Conservation (phyloP, 35 echinoderm and acorn worm genomes). For the Stichopus chloronotus region DNA sequence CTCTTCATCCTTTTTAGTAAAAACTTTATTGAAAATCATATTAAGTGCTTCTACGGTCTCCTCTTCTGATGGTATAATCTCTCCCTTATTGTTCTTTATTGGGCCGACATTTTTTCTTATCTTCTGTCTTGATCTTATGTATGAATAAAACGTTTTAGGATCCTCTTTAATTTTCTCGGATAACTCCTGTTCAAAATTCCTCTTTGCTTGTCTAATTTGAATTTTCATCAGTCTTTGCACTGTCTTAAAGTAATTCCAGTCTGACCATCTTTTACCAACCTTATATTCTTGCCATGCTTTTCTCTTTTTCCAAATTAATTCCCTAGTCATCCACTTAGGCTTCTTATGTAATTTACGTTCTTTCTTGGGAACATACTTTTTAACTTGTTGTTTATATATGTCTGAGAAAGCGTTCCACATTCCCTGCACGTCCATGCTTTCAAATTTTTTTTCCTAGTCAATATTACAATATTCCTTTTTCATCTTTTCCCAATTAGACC, state of each 20-base stretch:
- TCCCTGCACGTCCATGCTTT: background rate
- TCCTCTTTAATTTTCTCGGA: too few relatives aligned
- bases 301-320: constrained; percentile 4
- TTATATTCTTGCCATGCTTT: constrained; percentile 55
- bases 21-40: background rate
- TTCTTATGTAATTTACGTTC: background rate
- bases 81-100: too few relatives aligned
- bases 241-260: too few relatives aligned
- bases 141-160: too few relatives aligned
- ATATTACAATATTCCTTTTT: constrained; percentile 26
- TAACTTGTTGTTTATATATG: constrained; percentile 28
- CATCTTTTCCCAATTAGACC: constrained; percentile 48
- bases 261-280: too few relatives aligned
- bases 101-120: too few relatives aligned
- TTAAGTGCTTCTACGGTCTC: background rate
- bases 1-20: too few relatives aligned
- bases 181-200: too few relatives aligned
- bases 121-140: too few relatives aligned
- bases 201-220: too few relatives aligned
- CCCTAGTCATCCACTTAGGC: background rate
- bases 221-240: too few relatives aligned
- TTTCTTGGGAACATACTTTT: constrained; percentile 30
- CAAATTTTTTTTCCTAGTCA: background rate
- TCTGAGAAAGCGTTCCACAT: background rate
- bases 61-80: background rate